Evolutionary conservation across 1,140 invertebrate genomes (phyloP), one percentile per base, ranked within the genome.

Genomic region (Agrypnia vestita): DNA sequence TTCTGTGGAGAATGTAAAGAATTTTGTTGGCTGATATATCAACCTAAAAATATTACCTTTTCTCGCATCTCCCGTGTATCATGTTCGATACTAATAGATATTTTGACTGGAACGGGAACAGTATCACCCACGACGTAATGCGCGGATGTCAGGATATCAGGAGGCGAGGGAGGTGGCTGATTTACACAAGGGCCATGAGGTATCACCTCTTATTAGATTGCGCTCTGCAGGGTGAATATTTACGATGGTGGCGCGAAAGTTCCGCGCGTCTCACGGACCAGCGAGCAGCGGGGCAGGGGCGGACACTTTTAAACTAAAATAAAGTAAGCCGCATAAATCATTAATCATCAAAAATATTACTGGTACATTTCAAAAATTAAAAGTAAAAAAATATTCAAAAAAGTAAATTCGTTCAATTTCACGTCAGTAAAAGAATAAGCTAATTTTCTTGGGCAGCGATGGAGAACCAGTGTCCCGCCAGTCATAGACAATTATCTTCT

Each of bases 151-250:
- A 15, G 44, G 44, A 17, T 69, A 46, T 15, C 67, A 71, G 47
- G 46, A 25, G 47, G 1, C 43, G 67, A 10, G 19, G 67, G 73
- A 17, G 47, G 49, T 53, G 19, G 55, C 69, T 79, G 78, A 79
- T 79, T 79, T 79, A 79, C 69, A 79, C 71, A 61, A 56, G 78
- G 78, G 71, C 49, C 51, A 46, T 62, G 75, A 76, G 55, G 72
- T 76, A 80, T 80, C 73, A 56, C 69, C 79, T 80, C 73, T 80
- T 80, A 80, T 80, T 80, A 80, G 79, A 80, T 80, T 80, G 72
- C 67, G 56, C 71, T 43, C 61, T 25, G 46, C 73, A 44, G 67
- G 56, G 67, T 64, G 79, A 80, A 80, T 80, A 80, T 80, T 80
- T 80, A 80, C 79, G 79, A 80, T 51, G 46, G 19, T 44, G 46